Percentiles rank a stretch among this genome's conserved stretches.
Conservation (phyloP, 2,797 vertebrate genomes). For the Phrynocephalus guinanensis region DNA sequence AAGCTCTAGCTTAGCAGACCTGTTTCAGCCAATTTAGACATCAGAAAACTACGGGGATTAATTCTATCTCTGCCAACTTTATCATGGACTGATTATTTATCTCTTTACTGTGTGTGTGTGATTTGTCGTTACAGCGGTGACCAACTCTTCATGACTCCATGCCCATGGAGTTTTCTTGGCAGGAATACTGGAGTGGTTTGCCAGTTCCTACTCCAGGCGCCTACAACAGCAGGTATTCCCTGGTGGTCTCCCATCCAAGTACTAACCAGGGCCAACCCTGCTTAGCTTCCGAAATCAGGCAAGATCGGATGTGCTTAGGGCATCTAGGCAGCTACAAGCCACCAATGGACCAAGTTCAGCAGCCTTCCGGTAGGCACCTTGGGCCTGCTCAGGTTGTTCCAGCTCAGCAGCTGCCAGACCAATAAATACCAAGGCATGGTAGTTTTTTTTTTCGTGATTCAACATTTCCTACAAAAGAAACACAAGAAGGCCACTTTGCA, state of each 20-base stretch:
- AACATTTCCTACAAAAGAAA: constrained; percentile 84
- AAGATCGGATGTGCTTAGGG: too few species aligned
- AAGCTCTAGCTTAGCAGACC: background rate
- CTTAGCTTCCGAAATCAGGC: too few species aligned
- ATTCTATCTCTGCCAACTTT: constrained; percentile 9
- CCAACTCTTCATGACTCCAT: too few species aligned
- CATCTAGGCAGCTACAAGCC: too few species aligned
- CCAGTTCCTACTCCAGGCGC: too few species aligned
- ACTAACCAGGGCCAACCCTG: too few species aligned
- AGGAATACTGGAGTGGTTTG: too few species aligned
- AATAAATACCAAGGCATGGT: constrained; percentile 99
- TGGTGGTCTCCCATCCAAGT: too few species aligned
- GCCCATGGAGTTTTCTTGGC: too few species aligned
- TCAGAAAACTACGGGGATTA: background rate
- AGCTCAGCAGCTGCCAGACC: constrained; percentile 93
- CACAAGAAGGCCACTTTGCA: constrained; percentile 23
- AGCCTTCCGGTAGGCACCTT: constrained; percentile 93
- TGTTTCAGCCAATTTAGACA: background rate
- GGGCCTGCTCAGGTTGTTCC: constrained; percentile 93
- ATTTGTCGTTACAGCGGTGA: too few species aligned
- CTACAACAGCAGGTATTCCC: too few species aligned
- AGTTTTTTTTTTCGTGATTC: constrained; percentile 96
- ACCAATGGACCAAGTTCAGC: constrained; percentile 87
- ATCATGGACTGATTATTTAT: background rate
- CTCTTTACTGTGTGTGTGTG: background rate